Evolutionary conservation across 2,888 invertebrate genomes (phyloP).

Genomic region (Dendrolimus houi): DNA sequence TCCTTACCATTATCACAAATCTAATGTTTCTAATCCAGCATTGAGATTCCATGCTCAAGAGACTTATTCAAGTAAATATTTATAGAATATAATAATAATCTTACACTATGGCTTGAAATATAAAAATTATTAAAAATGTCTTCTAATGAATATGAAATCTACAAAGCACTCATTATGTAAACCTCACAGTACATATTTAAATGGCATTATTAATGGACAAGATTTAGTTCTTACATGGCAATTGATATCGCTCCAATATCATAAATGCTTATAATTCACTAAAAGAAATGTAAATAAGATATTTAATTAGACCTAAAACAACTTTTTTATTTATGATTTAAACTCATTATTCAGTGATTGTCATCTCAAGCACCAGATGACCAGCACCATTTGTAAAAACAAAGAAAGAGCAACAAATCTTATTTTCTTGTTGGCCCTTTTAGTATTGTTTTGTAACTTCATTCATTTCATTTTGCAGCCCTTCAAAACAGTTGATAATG

Average conservation of each 20-base stretch:
- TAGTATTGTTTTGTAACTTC: not conserved
- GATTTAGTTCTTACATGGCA: conserved; percentile 4
- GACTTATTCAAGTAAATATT: conserved; percentile 1
- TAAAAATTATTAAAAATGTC: no score
- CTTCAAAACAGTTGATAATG: not conserved
- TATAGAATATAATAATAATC: not conserved
- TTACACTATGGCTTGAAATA: not conserved
- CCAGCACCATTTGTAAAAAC: conserved; percentile 5
- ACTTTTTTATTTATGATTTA: no score
- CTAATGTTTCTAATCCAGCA: conserved; percentile 18
- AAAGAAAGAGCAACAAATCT: conserved; percentile 6
- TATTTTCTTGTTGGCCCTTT: conserved; percentile 3
- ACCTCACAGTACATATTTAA: not conserved
- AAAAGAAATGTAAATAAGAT: not conserved
- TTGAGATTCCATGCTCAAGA: conserved; percentile 10
- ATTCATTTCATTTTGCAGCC: not conserved
- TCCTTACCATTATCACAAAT: conserved; percentile 53
- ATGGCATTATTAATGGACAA: conserved; percentile 1
- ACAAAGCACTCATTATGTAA: conserved; percentile 2
- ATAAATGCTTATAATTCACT: conserved; percentile 5
- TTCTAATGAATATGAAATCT: not conserved
- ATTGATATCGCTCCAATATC: conserved; percentile 2
- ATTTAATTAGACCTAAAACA: not conserved
- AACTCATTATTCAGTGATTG: no score
- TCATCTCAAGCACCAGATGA: not conserved